Evolutionary conservation across 2,797 vertebrate species (phyloP).

Genomic region (Mionectes olivaceus): DNA sequence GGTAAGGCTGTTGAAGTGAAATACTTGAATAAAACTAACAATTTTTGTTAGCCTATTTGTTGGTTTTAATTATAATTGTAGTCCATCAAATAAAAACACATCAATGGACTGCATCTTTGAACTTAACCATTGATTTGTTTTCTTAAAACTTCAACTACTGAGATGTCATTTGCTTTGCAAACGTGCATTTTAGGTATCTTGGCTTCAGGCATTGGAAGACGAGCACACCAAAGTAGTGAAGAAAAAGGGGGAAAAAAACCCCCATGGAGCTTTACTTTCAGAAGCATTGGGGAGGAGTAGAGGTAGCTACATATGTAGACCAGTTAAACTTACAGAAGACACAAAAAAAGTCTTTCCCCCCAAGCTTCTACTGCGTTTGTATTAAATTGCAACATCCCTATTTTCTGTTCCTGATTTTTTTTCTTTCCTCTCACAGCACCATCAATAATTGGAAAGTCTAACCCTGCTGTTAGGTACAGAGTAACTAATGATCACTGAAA

Average conservation of each 20-base stretch:
- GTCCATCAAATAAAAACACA: fast-evolving
- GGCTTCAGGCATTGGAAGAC: neutral
- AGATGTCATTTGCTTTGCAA: neutral
- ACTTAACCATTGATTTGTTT: neutral
- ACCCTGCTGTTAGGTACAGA: neutral
- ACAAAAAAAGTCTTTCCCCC: fast-evolving
- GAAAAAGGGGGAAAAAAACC: neutral
- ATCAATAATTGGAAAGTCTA: neutral
- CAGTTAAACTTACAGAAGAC: neutral
- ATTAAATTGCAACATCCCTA: neutral
- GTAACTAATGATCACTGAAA: neutral
- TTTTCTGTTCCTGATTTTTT: neutral
- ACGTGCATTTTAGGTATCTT: neutral
- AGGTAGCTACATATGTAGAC: neutral
- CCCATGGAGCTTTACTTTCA: neutral
- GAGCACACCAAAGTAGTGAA: neutral
- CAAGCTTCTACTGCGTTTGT: neutral
- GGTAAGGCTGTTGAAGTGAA: neutral
- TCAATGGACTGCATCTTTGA: neutral
- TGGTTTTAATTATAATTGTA: neutral
- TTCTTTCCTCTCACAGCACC: neutral
- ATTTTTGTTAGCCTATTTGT: too few species aligned
- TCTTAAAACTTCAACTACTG: neutral
- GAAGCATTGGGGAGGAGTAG: neutral
- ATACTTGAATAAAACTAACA: neutral